Conservation (phyloP, 2,888 invertebrate species). For the Mactromeris polynyma region DNA sequence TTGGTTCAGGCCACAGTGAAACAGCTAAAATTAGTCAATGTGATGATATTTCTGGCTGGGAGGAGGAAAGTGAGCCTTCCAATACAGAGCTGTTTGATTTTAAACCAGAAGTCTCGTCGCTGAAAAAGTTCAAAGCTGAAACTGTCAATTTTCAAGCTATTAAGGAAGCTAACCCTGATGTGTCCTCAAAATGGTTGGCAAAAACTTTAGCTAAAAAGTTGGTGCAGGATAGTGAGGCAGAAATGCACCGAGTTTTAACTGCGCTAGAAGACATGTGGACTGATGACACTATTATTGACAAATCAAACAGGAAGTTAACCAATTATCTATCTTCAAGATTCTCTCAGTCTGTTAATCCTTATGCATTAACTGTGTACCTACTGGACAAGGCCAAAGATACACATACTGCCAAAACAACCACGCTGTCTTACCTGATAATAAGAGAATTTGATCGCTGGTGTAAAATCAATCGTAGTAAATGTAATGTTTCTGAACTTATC, state of each 20-base stretch:
- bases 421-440: conserved; percentile 74
- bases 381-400: conserved; percentile 70
- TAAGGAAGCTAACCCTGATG: conserved; percentile 51
- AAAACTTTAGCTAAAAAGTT: conserved; percentile 59
- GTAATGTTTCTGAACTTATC: conserved; percentile 56
- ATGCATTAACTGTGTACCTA: conserved; percentile 63
- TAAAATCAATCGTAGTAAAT: conserved; percentile 40
- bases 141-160: conserved; percentile 30
- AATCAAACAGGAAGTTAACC: conserved; percentile 50
- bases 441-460: conserved; percentile 78
- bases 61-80: conserved; percentile 41
- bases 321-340: conserved; percentile 60
- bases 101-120: conserved; percentile 31
- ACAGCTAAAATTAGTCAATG: not conserved
- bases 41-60: conserved; percentile 27
- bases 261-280: conserved; percentile 71
- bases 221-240: conserved; percentile 54
- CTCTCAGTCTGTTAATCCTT: conserved; percentile 69
- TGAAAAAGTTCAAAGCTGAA: conserved; percentile 41
- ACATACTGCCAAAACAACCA: conserved; percentile 73
- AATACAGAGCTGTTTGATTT: conserved; percentile 45
- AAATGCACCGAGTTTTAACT: conserved; percentile 65
- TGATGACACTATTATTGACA: conserved; percentile 66
- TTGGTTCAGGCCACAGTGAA: not conserved
- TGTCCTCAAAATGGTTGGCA: conserved; percentile 69